These are phyloP conservation scores for Caenorhabditis angaria DNA, from an alignment of 2,888 invertebrate genomes.

Conservation along the genomic window DNA sequence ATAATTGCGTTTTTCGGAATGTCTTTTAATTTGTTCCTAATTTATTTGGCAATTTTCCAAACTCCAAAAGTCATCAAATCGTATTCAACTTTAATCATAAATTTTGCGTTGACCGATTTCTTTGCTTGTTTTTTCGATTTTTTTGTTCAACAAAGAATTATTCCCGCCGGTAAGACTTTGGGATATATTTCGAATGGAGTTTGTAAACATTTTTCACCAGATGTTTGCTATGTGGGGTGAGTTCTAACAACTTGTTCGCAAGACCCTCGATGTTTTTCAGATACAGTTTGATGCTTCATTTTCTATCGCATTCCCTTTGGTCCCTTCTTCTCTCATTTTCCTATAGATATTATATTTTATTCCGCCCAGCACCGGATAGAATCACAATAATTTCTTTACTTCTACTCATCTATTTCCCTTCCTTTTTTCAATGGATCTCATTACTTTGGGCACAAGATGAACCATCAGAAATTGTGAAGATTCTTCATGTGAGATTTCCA, in stretches of 20 bases:
- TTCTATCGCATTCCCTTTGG: slow-evolving; percentile 7
- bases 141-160: slow-evolving; percentile 11
- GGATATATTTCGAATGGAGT: slow-evolving; percentile 2
- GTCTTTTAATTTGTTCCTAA: neutral
- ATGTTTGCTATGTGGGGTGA: slow-evolving; percentile 9
- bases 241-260: neutral
- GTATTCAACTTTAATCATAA: slow-evolving; percentile 1
- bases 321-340: slow-evolving; percentile 16
- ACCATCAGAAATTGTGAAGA: neutral
- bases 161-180: neutral
- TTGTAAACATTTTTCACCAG: neutral
- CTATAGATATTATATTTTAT: slow-evolving; percentile 15
- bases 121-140: slow-evolving; percentile 7
- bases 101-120: slow-evolving; percentile 8
- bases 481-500: slow-evolving; percentile 10
- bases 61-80: neutral
- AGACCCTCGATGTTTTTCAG: neutral
- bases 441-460: slow-evolving; percentile 13
- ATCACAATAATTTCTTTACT: neutral
- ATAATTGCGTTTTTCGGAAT: neutral
- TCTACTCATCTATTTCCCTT: neutral
- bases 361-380: neutral
- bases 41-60: slow-evolving; percentile 1
- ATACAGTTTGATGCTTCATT: slow-evolving; percentile 15
- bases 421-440: slow-evolving; percentile 1